Evolutionary conservation across 2,888 invertebrate genomes (phyloP).

Genomic region (Pyrocoelia pectoralis): DNA sequence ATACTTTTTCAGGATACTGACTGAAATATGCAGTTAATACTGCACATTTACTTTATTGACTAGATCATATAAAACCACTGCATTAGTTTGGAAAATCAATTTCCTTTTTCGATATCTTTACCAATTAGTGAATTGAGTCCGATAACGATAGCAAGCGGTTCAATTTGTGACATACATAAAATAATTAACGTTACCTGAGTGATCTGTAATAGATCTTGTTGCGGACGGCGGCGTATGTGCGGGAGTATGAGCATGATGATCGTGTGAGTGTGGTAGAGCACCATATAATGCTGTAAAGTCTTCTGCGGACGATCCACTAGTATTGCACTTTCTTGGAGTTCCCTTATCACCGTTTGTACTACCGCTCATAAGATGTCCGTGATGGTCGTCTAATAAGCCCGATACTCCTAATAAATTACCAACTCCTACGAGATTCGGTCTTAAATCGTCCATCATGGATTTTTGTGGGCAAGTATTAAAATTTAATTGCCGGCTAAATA

Average conservation of each 20-base stretch:
- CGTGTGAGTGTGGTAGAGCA: conserved; percentile 60
- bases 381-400: conserved; percentile 81
- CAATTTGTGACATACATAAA: no score
- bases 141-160: no score
- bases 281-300: conserved; percentile 90
- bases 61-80: no score
- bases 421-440: conserved; percentile 82
- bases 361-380: conserved; percentile 64
- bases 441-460: conserved; percentile 82
- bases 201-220: conserved; percentile 58
- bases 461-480: conserved; percentile 77
- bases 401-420: conserved; percentile 81
- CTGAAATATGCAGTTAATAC: no score
- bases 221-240: conserved; percentile 74
- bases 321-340: conserved; percentile 75
- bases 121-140: no score
- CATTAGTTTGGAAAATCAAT: no score
- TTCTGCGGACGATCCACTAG: conserved; percentile 82
- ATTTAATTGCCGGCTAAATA: conserved; percentile 88
- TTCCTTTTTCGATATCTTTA: no score
- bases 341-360: conserved; percentile 57
- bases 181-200: conserved; percentile 55
- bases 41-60: no score
- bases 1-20: no score
- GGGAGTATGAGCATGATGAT: conserved; percentile 69